Evolutionary conservation across 2,888 invertebrate species (phyloP).

Genomic region (Xestoiulus laeticollis): DNA sequence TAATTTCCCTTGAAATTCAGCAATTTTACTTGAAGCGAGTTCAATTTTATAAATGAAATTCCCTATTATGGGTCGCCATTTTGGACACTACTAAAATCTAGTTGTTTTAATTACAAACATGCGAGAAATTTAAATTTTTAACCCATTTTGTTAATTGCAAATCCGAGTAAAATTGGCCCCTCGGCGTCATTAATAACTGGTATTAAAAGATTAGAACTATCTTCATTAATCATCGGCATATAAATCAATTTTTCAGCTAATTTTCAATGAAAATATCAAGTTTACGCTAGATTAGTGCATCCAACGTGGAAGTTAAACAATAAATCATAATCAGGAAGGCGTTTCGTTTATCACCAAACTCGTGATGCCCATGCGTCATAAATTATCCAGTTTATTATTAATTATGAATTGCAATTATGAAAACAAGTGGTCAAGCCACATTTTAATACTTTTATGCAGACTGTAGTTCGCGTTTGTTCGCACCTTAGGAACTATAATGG

Average conservation of each 20-base stretch:
- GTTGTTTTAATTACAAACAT: not conserved
- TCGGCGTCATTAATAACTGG: conserved; percentile 24
- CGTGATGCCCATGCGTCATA: conserved; percentile 1
- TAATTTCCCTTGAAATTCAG: no score
- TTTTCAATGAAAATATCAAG: conserved; percentile 43
- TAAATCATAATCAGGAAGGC: conserved; percentile 35
- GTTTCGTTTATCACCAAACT: conserved; percentile 43
- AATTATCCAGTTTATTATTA: not conserved
- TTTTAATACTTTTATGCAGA: not conserved
- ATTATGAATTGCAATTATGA: not conserved
- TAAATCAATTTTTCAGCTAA: conserved; percentile 11
- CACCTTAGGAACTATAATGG: not conserved
- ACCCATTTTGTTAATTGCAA: not conserved
- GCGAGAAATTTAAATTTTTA: not conserved
- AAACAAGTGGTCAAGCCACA: conserved; percentile 10
- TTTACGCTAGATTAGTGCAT: conserved; percentile 8
- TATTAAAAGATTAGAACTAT: conserved; percentile 4
- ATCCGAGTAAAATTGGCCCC: not conserved
- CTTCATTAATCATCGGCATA: conserved; percentile 14
- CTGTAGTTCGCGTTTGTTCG: not conserved
- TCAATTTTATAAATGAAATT: no score
- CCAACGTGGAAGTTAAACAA: conserved; percentile 3
- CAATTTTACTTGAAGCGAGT: no score
- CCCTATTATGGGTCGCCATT: not conserved
- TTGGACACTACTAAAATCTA: not conserved